Conservation (phyloP, 2,113 vertebrate species). For the Electrona antarctica region DNA sequence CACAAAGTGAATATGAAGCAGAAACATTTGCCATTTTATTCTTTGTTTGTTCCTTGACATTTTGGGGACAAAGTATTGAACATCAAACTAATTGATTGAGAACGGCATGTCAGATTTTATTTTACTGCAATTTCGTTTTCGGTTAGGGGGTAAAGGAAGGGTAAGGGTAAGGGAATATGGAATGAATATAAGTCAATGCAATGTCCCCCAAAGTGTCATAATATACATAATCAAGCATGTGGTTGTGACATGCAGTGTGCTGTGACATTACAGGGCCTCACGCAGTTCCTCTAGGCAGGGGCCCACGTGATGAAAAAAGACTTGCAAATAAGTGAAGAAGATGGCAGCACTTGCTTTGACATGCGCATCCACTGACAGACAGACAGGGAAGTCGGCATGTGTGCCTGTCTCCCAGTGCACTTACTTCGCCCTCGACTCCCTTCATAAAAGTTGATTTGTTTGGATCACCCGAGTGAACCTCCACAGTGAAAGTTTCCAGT, state of each 20-base stretch:
- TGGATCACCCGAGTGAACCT: conserved; percentile 73
- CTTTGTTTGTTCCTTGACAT: not conserved
- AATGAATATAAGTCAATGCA: too few relatives aligned
- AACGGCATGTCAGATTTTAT: too few relatives aligned
- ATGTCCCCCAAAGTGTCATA: too few relatives aligned
- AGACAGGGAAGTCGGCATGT: conserved; percentile 33
- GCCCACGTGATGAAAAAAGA: conserved; percentile 33
- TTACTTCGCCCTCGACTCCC: conserved; percentile 70
- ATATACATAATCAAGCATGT: not conserved
- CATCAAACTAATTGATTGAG: too few relatives aligned
- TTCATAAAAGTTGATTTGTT: conserved; percentile 76
- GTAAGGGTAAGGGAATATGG: too few relatives aligned
- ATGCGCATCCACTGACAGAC: conserved; percentile 55
- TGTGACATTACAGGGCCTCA: conserved; percentile 32
- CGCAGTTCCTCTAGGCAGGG: conserved; percentile 25
- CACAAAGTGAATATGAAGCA: not conserved
- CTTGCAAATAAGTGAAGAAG: conserved; percentile 26
- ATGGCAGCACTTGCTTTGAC: conserved; percentile 54
- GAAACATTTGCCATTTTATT: conserved; percentile 5
- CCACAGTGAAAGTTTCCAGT: conserved; percentile 61
- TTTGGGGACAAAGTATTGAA: too few relatives aligned
- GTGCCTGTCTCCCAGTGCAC: conserved; percentile 60
- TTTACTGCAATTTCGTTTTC: too few relatives aligned
- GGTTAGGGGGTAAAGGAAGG: too few relatives aligned
- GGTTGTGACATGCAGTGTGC: conserved; percentile 40